Evolutionary conservation across 1,140 invertebrate species (phyloP).

Genomic region (Orchesella cincta): DNA sequence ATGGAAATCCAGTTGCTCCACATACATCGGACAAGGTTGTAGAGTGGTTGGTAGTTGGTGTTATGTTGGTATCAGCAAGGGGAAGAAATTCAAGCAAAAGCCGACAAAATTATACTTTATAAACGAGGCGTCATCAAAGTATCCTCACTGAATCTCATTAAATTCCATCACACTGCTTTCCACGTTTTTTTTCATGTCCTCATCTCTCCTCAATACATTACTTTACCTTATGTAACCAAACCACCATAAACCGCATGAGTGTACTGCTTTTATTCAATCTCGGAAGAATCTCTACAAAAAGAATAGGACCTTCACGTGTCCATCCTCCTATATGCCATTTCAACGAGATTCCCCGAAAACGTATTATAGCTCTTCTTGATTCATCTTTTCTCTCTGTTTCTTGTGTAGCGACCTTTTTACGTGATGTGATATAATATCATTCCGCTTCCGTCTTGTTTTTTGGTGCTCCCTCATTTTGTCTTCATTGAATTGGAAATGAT

Average conservation of each 20-base stretch:
- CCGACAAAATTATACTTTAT: conserved; percentile 40
- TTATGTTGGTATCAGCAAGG: background rate
- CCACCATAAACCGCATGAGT: no score
- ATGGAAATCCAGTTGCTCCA: conserved; percentile 12
- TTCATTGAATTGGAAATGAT: conserved; percentile 48
- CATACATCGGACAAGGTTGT: no score
- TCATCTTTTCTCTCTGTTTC: background rate
- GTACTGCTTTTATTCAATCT: conserved; percentile 22
- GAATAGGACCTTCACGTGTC: no score
- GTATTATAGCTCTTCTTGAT: background rate
- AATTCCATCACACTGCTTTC: background rate
- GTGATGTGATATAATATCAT: conserved; percentile 6
- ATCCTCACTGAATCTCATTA: conserved; percentile 43
- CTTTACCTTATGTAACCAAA: no score
- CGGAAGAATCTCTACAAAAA: no score
- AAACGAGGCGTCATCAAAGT: conserved; percentile 39
- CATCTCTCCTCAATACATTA: background rate
- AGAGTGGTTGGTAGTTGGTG: background rate
- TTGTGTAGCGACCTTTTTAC: background rate
- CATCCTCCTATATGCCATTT: background rate
- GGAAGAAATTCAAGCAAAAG: conserved; percentile 1
- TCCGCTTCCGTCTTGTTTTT: conserved; percentile 2
- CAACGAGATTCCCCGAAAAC: background rate
- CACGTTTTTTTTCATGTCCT: background rate
- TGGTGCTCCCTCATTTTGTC: conserved; percentile 5